Percentiles rank a stretch among this genome's conserved stretches.
Conservation (phyloP, 2,888 invertebrate species). For the Coelinius sp. region DNA sequence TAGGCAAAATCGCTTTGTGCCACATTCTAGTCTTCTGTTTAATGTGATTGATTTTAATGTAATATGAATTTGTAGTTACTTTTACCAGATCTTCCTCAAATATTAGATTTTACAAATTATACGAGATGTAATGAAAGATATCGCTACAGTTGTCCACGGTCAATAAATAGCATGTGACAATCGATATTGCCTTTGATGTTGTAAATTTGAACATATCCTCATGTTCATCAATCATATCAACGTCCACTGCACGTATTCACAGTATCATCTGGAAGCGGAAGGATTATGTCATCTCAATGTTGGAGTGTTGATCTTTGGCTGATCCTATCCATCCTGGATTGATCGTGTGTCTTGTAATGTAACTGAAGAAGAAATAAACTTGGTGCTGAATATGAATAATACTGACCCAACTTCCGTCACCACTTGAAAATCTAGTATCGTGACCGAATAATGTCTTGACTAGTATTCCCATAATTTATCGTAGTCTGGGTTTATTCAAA, state of each 20-base stretch:
- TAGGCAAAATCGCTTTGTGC: slow-evolving; percentile 8
- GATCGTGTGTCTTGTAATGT: not conserved
- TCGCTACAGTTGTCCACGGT: not conserved
- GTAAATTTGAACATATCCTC: not conserved
- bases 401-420: not conserved
- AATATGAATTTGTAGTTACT: not conserved
- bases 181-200: not conserved
- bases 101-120: slow-evolving; percentile 20
- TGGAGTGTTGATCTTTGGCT: not conserved
- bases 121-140: slow-evolving; percentile 2
- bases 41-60: not conserved
- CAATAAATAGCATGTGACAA: slow-evolving; percentile 30
- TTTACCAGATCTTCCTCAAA: slow-evolving; percentile 13
- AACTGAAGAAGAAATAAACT: not conserved
- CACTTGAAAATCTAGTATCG: not conserved
- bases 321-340: not conserved
- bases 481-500: not conserved
- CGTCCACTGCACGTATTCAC: not conserved
- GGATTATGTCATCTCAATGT: not conserved
- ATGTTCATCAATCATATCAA: not conserved
- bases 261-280: not conserved
- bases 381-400: not conserved
- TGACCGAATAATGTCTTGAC: not conserved
- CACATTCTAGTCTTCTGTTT: slow-evolving; percentile 15
- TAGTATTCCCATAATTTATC: not conserved